Percentiles rank a stretch among this genome's conserved stretches.
Conservation (phyloP, 2,113 vertebrate species). For the Nipponia nippon region DNA sequence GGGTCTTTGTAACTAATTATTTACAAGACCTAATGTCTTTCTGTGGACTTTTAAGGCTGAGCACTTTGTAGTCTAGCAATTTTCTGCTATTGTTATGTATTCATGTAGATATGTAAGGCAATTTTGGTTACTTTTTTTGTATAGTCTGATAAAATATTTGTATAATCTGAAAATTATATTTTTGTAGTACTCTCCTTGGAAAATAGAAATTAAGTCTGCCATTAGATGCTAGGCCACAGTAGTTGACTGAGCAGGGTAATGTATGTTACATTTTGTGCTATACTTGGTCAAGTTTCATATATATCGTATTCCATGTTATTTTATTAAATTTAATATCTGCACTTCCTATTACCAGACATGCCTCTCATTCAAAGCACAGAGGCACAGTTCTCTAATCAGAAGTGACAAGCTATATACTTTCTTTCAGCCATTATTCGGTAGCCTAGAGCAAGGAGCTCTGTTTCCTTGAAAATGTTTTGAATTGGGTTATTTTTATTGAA, state of each 20-base stretch:
- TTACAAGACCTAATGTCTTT: slow-evolving; percentile 53
- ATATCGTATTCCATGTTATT: slow-evolving; percentile 88
- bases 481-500: slow-evolving; percentile 99
- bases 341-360: slow-evolving; percentile 92
- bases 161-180: slow-evolving; percentile 76
- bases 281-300: slow-evolving; percentile 86
- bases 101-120: slow-evolving; percentile 37
- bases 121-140: slow-evolving; percentile 51
- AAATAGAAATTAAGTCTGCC: slow-evolving; percentile 79
- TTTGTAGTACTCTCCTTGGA: slow-evolving; percentile 69
- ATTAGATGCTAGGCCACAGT: slow-evolving; percentile 76
- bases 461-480: slow-evolving; percentile 95
- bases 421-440: slow-evolving; percentile 92
- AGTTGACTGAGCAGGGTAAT: slow-evolving; percentile 79
- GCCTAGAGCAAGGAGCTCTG: slow-evolving; percentile 91
- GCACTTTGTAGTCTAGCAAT: slow-evolving; percentile 24
- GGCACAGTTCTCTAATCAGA: slow-evolving; percentile 94
- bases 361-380: slow-evolving; percentile 93
- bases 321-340: slow-evolving; percentile 95
- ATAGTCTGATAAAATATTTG: slow-evolving; percentile 74
- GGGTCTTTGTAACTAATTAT: slow-evolving; percentile 60
- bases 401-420: slow-evolving; percentile 97
- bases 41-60: slow-evolving; percentile 14
- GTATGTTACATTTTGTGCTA: slow-evolving; percentile 72
- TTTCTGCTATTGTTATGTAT: slow-evolving; percentile 38